Evolutionary conservation across 2,888 invertebrate species (phyloP).

Genomic region (Xestobium rufovillosum): DNA sequence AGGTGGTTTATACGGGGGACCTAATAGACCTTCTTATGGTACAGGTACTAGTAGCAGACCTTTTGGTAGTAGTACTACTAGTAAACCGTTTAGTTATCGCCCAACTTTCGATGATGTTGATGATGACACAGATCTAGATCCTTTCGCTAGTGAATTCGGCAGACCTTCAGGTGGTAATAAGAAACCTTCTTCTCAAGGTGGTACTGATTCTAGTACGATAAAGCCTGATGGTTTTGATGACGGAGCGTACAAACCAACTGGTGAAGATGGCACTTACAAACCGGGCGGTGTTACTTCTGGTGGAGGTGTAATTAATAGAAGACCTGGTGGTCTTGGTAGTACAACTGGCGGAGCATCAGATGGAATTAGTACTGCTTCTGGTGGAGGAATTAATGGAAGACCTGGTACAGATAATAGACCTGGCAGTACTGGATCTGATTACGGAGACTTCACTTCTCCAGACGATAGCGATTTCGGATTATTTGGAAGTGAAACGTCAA

Average conservation of each 20-base stretch:
- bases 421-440: neutral
- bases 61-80: neutral
- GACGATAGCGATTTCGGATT: conserved; percentile 11
- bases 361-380: neutral
- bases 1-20: too few species aligned
- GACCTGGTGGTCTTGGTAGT: conserved; percentile 3
- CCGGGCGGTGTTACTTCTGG: conserved; percentile 13
- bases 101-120: conserved; percentile 14
- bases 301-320: conserved; percentile 3
- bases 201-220: conserved; percentile 16
- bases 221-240: conserved; percentile 20
- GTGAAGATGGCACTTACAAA: conserved; percentile 24
- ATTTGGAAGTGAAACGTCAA: conserved; percentile 25
- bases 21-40: neutral
- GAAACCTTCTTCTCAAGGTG: conserved; percentile 8
- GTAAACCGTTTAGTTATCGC: conserved; percentile 1
- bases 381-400: neutral
- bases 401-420: conserved; percentile 6
- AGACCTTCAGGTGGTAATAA: conserved; percentile 22
- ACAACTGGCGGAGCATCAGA: conserved; percentile 15
- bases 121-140: conserved; percentile 14
- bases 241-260: conserved; percentile 26
- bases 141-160: conserved; percentile 16
- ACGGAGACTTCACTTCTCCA: neutral
- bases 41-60: neutral